These are phyloP conservation scores for Sphaeridia pumilis DNA, from an alignment of 2,888 invertebrate species.

Conservation along the genomic window DNA sequence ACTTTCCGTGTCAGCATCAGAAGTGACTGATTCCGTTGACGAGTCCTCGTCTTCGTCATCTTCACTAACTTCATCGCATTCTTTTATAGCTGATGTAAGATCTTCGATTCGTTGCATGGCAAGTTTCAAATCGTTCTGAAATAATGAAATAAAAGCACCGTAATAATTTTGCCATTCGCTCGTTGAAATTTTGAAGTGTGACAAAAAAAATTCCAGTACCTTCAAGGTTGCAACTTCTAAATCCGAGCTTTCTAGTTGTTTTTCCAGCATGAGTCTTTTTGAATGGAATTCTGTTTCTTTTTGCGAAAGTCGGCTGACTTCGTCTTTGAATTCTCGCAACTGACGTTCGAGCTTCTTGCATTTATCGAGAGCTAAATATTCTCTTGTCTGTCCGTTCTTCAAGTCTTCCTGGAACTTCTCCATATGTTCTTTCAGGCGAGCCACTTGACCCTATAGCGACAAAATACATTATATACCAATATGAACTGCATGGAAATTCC, in stretches of 20 bases:
- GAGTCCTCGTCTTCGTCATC: constrained; percentile 36
- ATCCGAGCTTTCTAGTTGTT: constrained; percentile 34
- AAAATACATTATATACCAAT: background rate
- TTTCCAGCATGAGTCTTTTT: constrained; percentile 25
- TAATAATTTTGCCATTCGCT: background rate
- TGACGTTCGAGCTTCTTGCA: constrained; percentile 59
- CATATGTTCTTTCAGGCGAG: constrained; percentile 38
- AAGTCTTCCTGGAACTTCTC: constrained; percentile 63
- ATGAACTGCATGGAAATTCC: background rate
- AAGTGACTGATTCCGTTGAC: constrained; percentile 33
- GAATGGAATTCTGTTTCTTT: constrained; percentile 35
- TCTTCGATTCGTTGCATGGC: constrained; percentile 83
- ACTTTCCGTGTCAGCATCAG: constrained; percentile 27
- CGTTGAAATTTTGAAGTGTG: too few species aligned
- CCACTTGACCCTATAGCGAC: constrained; percentile 31
- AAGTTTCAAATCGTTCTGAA: constrained; percentile 57
- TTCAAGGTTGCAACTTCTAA: constrained; percentile 34
- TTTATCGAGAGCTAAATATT: constrained; percentile 64
- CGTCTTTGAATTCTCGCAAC: constrained; percentile 43
- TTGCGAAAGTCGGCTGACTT: constrained; percentile 33
- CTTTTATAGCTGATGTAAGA: constrained; percentile 83
- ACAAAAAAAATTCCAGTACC: too few species aligned
- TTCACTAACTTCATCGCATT: constrained; percentile 45
- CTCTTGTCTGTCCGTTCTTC: constrained; percentile 55
- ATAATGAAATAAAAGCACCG: too few species aligned